Percentiles rank a stretch among this genome's conserved stretches.
phyloP scores from a whole-genome alignment of 2,113 vertebrate genomes.

The Pandion haliaetus region DNA sequence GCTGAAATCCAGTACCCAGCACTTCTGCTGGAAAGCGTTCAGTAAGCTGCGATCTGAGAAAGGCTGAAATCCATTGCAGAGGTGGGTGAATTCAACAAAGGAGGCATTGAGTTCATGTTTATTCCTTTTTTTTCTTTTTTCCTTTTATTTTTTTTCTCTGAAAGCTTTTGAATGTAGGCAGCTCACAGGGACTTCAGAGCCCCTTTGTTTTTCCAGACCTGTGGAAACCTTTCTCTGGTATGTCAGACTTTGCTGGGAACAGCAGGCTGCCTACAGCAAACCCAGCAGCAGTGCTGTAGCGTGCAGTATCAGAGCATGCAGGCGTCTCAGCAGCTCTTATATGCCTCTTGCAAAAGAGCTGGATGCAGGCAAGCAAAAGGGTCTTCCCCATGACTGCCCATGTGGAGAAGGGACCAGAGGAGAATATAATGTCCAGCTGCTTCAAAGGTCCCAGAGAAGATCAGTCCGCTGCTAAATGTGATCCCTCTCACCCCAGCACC shows the following conservation, averaged over 20 bases:
- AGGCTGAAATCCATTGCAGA: neutral
- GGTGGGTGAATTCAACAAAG: neutral
- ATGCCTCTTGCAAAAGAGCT: neutral
- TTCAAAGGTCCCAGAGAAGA: neutral
- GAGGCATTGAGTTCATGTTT: neutral
- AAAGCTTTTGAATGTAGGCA: neutral
- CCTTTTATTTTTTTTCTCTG: neutral
- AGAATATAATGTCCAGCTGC: neutral
- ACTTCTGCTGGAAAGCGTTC: neutral
- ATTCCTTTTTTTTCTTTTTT: neutral
- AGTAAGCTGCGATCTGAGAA: neutral
- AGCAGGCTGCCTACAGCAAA: neutral
- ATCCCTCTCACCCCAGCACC: neutral
- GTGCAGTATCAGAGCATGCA: accelerated
- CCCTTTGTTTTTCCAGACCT: neutral
- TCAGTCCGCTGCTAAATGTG: neutral
- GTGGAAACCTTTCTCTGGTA: neutral
- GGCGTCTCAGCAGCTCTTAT: accelerated
- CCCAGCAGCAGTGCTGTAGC: neutral
- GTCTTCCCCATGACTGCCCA: neutral
- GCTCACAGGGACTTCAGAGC: neutral
- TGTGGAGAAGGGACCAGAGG: neutral
- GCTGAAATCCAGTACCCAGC: neutral
- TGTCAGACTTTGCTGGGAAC: neutral
- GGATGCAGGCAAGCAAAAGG: neutral